Evolutionary conservation across 2,113 vertebrate species (phyloP).

Genomic region (Atlantisia rogersi): DNA sequence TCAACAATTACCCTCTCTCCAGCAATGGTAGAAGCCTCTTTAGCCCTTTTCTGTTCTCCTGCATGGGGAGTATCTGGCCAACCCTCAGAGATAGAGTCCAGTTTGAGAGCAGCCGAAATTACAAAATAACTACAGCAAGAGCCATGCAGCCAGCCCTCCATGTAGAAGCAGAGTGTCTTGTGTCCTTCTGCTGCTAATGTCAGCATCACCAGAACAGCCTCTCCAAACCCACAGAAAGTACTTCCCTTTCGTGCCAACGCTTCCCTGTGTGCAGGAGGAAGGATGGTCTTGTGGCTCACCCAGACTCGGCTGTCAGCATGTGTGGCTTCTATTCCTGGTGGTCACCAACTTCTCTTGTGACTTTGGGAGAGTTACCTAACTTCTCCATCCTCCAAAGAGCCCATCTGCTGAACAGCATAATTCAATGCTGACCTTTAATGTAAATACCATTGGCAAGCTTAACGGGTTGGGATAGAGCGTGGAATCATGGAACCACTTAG

Average conservation of each 20-base stretch:
- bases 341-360: slow-evolving; percentile 34
- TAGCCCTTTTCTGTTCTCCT: not conserved
- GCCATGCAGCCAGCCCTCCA: not conserved
- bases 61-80: not conserved
- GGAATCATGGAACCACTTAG: no score
- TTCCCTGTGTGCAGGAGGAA: slow-evolving; percentile 14
- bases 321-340: slow-evolving; percentile 27
- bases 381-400: not conserved
- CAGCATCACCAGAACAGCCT: not conserved
- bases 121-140: not conserved
- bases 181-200: not conserved
- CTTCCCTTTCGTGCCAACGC: not conserved
- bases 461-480: not conserved
- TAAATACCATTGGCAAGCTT: not conserved
- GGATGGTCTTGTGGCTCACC: not conserved
- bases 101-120: not conserved
- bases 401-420: not conserved
- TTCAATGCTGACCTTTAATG: not conserved
- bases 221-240: not conserved
- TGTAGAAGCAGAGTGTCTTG: not conserved
- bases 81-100: not conserved
- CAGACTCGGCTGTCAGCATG: not conserved
- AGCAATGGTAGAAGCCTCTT: not conserved
- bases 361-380: not conserved
- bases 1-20: not conserved